A percentile compares a stretch with the other conserved stretches of the same genome.
Evolutionary conservation across 2,888 invertebrate species (phyloP).

Genomic region (Seira musarum): DNA sequence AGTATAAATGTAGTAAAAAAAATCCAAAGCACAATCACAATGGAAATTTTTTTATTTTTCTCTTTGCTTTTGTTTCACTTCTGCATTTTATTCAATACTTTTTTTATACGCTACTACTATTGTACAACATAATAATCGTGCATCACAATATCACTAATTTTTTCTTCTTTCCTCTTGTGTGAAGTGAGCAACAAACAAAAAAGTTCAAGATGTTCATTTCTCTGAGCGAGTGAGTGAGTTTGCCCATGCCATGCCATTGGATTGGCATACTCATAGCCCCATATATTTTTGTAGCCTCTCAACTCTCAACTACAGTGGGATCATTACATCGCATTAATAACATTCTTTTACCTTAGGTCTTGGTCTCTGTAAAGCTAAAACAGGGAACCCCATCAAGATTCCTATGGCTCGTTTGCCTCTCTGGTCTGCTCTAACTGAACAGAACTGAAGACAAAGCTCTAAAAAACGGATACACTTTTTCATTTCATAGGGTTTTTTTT

Average conservation of each 20-base stretch:
- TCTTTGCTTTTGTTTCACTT: not conserved
- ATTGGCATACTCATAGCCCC: too few relatives aligned
- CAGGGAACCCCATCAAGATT: too few relatives aligned
- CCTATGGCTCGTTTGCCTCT: too few relatives aligned
- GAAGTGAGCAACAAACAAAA: slow-evolving; percentile 19
- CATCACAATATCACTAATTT: slow-evolving; percentile 2
- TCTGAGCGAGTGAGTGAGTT: not conserved
- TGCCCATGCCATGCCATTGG: not conserved
- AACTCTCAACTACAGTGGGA: not conserved
- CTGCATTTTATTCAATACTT: not conserved
- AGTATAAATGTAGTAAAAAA: too few relatives aligned
- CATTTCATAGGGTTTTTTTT: not conserved
- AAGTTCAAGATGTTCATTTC: slow-evolving; percentile 9
- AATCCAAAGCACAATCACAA: too few relatives aligned
- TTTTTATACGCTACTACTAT: too few relatives aligned
- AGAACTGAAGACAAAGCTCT: not conserved
- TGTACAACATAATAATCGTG: not conserved
- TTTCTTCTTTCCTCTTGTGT: too few relatives aligned
- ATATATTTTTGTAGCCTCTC: too few relatives aligned
- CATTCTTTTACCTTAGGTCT: not conserved
- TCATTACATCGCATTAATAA: not conserved
- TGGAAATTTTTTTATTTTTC: not conserved
- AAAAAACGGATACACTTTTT: slow-evolving; percentile 3
- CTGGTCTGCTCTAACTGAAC: too few relatives aligned
- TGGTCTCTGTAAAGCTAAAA: not conserved